Conservation (phyloP, 2,888 invertebrate species). For the Dermolepida albohirtum region DNA sequence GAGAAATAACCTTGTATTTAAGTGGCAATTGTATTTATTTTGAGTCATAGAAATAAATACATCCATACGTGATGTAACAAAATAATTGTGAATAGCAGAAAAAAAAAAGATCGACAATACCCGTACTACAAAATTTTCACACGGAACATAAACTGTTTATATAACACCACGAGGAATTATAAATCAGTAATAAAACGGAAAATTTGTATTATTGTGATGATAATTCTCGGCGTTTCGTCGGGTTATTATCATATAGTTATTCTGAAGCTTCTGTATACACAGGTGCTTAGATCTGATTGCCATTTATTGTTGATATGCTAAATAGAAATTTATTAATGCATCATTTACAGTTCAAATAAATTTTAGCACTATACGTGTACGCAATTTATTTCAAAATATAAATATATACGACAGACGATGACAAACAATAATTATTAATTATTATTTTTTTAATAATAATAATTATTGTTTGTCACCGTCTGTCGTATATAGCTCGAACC, state of each 20-base stretch:
- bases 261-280: slow-evolving; percentile 17
- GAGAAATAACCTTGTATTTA: slow-evolving; percentile 33
- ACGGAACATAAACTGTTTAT: slow-evolving; percentile 24
- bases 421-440: too few relatives aligned
- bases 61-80: slow-evolving; percentile 35
- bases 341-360: too few relatives aligned
- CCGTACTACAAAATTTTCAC: slow-evolving; percentile 21
- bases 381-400: too few relatives aligned
- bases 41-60: slow-evolving; percentile 37
- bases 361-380: too few relatives aligned
- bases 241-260: neutral
- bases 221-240: slow-evolving; percentile 15
- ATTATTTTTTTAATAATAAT: too few relatives aligned
- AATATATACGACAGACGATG: too few relatives aligned
- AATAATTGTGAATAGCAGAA: slow-evolving; percentile 25
- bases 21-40: slow-evolving; percentile 36
- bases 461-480: too few relatives aligned
- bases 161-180: slow-evolving; percentile 23
- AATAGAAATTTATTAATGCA: too few relatives aligned
- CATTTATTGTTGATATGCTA: too few relatives aligned
- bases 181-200: slow-evolving; percentile 29
- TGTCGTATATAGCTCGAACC: too few relatives aligned
- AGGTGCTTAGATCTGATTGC: slow-evolving; percentile 15
- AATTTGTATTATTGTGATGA: slow-evolving; percentile 29
- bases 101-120: slow-evolving; percentile 27